Evolutionary conservation across 2,888 invertebrate species (phyloP).

Genomic region (Heliconius erato): DNA sequence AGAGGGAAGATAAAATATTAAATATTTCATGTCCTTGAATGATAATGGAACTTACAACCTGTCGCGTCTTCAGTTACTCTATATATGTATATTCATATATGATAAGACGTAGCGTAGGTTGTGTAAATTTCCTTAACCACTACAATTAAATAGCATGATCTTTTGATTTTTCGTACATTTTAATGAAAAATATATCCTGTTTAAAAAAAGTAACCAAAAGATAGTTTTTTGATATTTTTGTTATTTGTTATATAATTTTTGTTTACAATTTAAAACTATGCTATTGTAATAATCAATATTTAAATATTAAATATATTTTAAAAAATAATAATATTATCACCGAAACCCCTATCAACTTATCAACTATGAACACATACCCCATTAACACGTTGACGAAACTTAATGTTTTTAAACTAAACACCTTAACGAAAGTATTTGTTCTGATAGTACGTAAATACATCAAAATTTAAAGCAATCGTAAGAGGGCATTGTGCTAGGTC

Average conservation of each 20-base stretch:
- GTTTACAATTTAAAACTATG: neutral
- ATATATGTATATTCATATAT: too few relatives aligned
- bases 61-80: too few relatives aligned
- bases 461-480: neutral
- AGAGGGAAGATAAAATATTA: too few relatives aligned
- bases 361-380: slow-evolving; percentile 26
- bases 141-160: neutral
- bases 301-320: neutral
- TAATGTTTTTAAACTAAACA: slow-evolving; percentile 23
- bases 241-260: neutral
- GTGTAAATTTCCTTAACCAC: neutral
- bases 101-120: too few relatives aligned
- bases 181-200: too few relatives aligned
- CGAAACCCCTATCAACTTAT: slow-evolving; percentile 4
- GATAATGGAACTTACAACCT: too few relatives aligned
- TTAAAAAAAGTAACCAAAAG: neutral
- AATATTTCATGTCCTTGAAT: too few relatives aligned
- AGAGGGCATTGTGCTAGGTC: neutral
- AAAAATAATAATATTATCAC: slow-evolving; percentile 3
- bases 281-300: neutral
- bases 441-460: neutral
- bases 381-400: slow-evolving; percentile 20
- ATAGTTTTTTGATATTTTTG: neutral
- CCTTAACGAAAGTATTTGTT: neutral
- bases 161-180: neutral